phyloP scores from a whole-genome alignment of 2,113 vertebrate species.

The Pionites leucogaster region DNA sequence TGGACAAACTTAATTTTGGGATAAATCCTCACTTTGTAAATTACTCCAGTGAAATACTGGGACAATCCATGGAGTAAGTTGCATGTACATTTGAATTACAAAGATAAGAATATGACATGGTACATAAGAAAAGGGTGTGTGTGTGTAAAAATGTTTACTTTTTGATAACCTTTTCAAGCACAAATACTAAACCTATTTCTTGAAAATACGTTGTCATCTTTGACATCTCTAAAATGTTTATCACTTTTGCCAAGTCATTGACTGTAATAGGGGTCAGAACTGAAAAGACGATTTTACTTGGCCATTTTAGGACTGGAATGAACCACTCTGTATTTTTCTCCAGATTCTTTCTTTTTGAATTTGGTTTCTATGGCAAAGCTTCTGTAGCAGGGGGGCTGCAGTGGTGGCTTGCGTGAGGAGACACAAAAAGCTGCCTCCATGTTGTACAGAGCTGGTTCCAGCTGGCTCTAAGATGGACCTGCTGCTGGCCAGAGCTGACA shows the following conservation, averaged over 20 bases:
- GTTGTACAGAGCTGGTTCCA: background rate
- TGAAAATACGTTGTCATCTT: background rate
- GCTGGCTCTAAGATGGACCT: accelerated
- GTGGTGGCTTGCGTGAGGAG: background rate
- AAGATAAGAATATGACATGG: background rate
- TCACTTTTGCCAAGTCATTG: background rate
- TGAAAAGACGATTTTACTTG: background rate
- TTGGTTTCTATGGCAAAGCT: accelerated
- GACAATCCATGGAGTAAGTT: background rate
- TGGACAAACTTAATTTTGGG: background rate
- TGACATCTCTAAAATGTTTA: background rate
- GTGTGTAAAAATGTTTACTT: background rate
- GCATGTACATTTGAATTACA: background rate
- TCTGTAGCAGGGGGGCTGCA: background rate
- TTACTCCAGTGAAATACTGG: background rate
- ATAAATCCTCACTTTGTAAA: background rate
- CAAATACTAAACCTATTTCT: background rate
- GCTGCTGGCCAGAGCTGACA: background rate
- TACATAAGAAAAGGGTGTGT: background rate
- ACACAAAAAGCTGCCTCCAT: background rate
- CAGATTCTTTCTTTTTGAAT: background rate
- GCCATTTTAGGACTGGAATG: background rate
- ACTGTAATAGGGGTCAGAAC: background rate
- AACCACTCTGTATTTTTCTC: background rate
- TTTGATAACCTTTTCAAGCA: background rate